Conservation (phyloP, 2,797 vertebrate genomes). For the Streptopelia turtur region DNA sequence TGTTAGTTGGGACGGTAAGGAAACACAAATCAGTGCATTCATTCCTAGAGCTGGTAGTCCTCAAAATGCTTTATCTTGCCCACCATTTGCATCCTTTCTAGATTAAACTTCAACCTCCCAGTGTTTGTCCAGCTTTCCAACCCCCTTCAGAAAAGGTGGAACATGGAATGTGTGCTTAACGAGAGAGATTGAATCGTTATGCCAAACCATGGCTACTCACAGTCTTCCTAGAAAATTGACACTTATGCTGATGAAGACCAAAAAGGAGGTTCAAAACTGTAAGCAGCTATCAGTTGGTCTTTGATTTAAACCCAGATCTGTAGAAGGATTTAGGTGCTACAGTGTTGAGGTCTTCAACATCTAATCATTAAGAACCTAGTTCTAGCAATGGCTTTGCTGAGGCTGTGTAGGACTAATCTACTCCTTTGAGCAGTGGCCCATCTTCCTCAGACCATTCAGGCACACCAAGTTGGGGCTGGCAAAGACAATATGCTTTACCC, state of each 20-base stretch:
- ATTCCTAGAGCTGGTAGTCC: neutral
- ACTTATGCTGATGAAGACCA: neutral
- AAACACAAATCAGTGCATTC: neutral
- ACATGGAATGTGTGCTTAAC: neutral
- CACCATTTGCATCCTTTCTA: neutral
- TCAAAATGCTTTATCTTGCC: conserved; percentile 17
- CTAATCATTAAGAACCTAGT: neutral
- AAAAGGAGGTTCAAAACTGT: neutral
- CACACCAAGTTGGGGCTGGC: neutral
- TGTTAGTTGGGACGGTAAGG: neutral
- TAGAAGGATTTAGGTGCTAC: neutral
- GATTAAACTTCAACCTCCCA: neutral
- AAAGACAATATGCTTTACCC: neutral
- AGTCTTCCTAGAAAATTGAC: neutral
- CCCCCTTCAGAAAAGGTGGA: neutral
- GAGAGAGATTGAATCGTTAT: neutral
- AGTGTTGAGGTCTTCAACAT: neutral
- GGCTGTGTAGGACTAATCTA: neutral
- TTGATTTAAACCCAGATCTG: neutral
- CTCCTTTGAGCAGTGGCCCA: neutral
- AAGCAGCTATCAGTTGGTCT: neutral
- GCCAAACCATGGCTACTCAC: neutral
- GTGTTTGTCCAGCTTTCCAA: neutral
- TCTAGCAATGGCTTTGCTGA: neutral
- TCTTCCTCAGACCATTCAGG: neutral